A percentile compares a stretch with the other conserved stretches of the same genome.
These are phyloP conservation scores for Zhuqinia jingwanae DNA, from an alignment of 2,888 invertebrate species.

Conservation along the genomic window DNA sequence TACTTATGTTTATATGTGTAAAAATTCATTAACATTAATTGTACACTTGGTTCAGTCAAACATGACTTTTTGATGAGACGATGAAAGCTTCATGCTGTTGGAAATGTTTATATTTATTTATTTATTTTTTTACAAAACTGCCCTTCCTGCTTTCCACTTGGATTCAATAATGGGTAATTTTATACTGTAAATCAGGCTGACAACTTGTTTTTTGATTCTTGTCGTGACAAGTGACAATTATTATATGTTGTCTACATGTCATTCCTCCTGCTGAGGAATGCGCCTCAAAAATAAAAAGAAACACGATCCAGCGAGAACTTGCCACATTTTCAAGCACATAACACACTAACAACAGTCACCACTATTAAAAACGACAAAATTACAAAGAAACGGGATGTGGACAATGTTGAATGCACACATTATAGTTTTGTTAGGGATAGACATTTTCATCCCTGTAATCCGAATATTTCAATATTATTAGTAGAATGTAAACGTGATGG, in stretches of 20 bases:
- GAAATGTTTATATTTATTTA: no score
- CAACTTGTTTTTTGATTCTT: conserved; percentile 53
- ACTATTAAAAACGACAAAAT: neutral
- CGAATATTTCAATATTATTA: conserved; percentile 39
- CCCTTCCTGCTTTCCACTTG: neutral
- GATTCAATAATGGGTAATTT: no score
- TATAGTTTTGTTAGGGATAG: neutral
- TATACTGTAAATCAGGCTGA: conserved; percentile 48
- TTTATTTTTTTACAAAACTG: no score
- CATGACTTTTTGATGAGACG: neutral
- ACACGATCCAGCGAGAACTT: conserved; percentile 12
- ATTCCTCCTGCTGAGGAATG: conserved; percentile 34
- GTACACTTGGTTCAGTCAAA: neutral
- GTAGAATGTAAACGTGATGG: conserved; percentile 18
- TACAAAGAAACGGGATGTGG: neutral
- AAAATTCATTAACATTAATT: no score
- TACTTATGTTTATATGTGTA: no score
- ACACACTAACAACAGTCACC: neutral
- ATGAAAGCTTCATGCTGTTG: neutral
- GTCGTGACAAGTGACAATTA: conserved; percentile 54
- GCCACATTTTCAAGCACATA: neutral
- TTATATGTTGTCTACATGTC: conserved; percentile 25
- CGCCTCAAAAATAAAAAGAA: neutral
- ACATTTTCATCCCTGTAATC: conserved; percentile 8
- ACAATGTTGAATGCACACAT: neutral